A percentile compares a stretch with the other conserved stretches of the same genome.
These are phyloP conservation scores for Parazoanthus atlanticus DNA, from an alignment of 92 coral and sea anemone species.

Conservation along the genomic window DNA sequence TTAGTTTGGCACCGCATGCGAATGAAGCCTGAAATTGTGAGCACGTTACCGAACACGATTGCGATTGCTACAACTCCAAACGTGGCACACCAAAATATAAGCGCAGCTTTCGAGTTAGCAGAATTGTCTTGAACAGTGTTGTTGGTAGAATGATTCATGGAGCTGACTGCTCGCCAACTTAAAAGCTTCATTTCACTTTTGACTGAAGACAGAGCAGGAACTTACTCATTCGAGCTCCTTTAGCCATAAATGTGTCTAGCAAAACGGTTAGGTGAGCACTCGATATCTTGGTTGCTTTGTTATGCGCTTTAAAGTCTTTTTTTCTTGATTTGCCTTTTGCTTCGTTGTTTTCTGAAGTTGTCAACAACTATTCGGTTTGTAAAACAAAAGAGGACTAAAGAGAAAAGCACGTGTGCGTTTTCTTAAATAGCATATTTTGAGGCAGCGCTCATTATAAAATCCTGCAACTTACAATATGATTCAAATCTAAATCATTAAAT, in stretches of 20 bases:
- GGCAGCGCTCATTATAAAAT: neutral
- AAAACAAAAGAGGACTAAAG: neutral
- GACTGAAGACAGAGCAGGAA: neutral
- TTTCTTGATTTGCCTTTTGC: neutral
- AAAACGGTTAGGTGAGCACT: neutral
- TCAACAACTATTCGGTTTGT: neutral
- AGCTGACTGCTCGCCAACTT: neutral
- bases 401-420: too few species aligned
- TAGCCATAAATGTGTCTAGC: neutral
- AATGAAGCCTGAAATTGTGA: neutral
- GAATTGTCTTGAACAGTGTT: neutral
- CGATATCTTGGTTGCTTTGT: too few species aligned
- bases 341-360: neutral
- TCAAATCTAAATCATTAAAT: too few species aligned
- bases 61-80: slow-evolving; percentile 3
- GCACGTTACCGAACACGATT: slow-evolving; percentile 20
- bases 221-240: neutral
- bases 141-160: slow-evolving; percentile 9
- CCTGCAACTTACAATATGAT: neutral
- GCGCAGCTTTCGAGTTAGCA: slow-evolving; percentile 9
- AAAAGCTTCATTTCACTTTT: neutral
- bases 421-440: neutral
- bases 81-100: slow-evolving; percentile 5
- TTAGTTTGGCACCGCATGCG: neutral
- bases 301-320: neutral